These are phyloP conservation scores for Mimumesa dahlbomi DNA, from an alignment of 2,888 invertebrate genomes.

Conservation along the genomic window DNA sequence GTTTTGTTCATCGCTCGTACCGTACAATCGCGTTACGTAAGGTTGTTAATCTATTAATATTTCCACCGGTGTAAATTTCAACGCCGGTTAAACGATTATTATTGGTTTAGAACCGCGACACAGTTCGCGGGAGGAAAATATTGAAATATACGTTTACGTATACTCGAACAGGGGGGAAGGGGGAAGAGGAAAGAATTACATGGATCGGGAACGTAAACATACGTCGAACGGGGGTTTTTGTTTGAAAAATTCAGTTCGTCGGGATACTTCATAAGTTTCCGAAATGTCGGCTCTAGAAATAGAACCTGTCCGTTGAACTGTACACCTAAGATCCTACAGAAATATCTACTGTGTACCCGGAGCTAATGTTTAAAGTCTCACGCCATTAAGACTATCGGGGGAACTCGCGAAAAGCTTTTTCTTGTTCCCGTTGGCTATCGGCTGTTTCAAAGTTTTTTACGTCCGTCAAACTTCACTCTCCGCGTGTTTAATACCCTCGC, in stretches of 20 bases:
- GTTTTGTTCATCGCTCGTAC: no score
- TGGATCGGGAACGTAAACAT: no score
- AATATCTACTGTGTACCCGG: constrained; percentile 29
- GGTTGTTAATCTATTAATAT: no score
- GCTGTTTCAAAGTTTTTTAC: background rate
- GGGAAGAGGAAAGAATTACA: no score
- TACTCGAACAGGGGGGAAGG: no score
- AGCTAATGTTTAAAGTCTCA: constrained; percentile 42
- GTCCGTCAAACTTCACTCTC: background rate
- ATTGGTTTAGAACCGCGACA: no score
- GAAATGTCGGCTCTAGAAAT: constrained; percentile 55
- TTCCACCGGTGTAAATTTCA: no score
- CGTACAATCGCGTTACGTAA: no score
- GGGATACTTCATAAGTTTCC: constrained; percentile 4
- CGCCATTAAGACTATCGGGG: constrained; percentile 19
- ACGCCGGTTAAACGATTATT: no score
- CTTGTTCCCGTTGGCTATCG: constrained; percentile 4
- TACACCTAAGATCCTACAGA: constrained; percentile 39
- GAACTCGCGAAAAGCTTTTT: constrained; percentile 26
- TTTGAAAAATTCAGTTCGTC: constrained; percentile 1
- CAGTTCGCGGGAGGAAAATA: no score
- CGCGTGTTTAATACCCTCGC: background rate
- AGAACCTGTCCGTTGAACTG: constrained; percentile 36
- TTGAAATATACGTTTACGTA: no score
- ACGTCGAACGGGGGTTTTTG: background rate